These are phyloP conservation scores for Trachops cirrhosus DNA, from an alignment of 2,797 vertebrate genomes.

Conservation along the genomic window DNA sequence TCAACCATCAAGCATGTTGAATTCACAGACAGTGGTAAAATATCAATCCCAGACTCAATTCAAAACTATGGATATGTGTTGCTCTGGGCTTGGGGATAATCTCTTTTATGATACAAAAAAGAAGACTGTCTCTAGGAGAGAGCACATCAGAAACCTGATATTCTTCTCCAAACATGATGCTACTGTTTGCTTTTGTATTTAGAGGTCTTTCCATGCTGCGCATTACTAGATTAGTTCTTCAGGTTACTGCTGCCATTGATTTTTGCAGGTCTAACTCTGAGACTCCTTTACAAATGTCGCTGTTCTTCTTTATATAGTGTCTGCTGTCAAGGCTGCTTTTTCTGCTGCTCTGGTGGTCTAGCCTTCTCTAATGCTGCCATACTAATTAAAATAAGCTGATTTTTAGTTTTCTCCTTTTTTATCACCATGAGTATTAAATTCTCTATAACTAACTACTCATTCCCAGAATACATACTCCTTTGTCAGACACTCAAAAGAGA, in stretches of 20 bases:
- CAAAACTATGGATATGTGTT: background rate
- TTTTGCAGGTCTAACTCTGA: background rate
- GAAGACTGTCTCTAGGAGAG: background rate
- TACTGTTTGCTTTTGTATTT: conserved; percentile 5
- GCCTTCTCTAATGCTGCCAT: background rate
- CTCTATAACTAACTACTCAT: background rate
- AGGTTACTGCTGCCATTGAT: background rate
- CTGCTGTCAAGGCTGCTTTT: background rate
- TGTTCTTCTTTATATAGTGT: background rate
- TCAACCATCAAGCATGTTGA: background rate
- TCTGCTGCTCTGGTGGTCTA: background rate
- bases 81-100: background rate
- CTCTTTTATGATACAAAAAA: background rate
- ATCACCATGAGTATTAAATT: conserved; percentile 38
- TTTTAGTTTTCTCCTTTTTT: background rate
- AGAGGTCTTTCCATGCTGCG: background rate
- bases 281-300: background rate
- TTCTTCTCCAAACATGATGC: conserved; percentile 24
- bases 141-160: background rate
- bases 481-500: background rate
- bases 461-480: conserved; percentile 27
- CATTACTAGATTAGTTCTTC: background rate
- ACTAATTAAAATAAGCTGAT: background rate
- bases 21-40: background rate
- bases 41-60: background rate